Evolutionary conservation across 2,797 vertebrate species (phyloP).

Genomic region (Zalophus californianus): DNA sequence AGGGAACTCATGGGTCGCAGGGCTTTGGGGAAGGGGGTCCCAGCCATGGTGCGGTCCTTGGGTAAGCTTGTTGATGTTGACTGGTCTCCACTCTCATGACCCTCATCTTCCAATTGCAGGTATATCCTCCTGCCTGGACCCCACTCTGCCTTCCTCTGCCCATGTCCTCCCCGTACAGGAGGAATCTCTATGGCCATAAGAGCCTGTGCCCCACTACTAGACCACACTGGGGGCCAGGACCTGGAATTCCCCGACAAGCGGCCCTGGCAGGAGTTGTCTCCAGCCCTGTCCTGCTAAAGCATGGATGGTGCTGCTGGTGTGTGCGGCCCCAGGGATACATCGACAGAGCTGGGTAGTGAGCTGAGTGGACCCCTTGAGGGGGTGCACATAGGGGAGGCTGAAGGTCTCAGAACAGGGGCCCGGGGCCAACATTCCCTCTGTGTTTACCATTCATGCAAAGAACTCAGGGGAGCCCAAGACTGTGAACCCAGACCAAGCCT

Average conservation of each 20-base stretch:
- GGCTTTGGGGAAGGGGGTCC: background rate
- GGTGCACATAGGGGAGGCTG: background rate
- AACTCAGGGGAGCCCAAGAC: background rate
- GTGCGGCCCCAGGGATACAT: background rate
- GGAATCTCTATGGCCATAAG: no score
- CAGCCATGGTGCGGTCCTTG: background rate
- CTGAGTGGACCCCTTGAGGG: no score
- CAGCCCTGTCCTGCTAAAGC: background rate
- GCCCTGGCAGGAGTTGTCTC: background rate
- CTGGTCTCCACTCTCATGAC: background rate
- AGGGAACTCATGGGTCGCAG: no score
- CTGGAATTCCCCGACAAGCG: background rate
- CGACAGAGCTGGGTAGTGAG: no score
- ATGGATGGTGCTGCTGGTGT: background rate
- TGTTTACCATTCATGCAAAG: background rate
- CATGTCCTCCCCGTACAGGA: no score
- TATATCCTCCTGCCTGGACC: no score
- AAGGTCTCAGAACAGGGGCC: background rate
- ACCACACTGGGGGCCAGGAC: background rate
- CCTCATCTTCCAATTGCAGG: background rate
- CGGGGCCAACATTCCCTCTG: background rate
- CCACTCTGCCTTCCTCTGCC: background rate
- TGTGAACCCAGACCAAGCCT: background rate
- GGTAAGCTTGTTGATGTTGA: background rate
- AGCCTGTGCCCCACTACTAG: background rate